Percentiles rank a stretch among this genome's conserved stretches.
Evolutionary conservation across 2,113 vertebrate genomes (phyloP).

Genomic region (Carassius carassius): DNA sequence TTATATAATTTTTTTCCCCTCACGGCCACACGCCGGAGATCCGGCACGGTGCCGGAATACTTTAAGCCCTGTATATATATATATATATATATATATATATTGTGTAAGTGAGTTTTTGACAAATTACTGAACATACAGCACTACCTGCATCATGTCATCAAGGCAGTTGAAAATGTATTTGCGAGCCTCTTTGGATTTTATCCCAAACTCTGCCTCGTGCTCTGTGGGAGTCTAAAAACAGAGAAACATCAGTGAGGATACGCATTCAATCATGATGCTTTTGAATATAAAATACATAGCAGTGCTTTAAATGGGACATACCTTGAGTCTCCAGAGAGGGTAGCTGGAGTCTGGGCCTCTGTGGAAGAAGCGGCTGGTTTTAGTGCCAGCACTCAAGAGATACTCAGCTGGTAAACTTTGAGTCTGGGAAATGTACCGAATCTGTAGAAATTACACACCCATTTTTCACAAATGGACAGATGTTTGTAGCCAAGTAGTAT

Average conservation of each 20-base stretch:
- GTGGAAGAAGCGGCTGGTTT: constrained; percentile 98
- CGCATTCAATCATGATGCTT: neutral
- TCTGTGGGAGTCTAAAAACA: constrained; percentile 86
- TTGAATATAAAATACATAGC: neutral
- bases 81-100: too few species aligned
- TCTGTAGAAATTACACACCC: constrained; percentile 72
- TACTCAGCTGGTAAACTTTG: constrained; percentile 97
- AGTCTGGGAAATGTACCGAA: constrained; percentile 98
- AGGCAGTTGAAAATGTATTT: constrained; percentile 99
- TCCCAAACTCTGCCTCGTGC: constrained; percentile 94
- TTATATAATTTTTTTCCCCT: too few species aligned
- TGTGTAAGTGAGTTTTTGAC: too few species aligned
- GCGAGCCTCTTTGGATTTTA: constrained; percentile 97
- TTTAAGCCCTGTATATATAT: too few species aligned
- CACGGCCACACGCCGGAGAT: too few species aligned
- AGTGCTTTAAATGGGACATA: constrained; percentile 34
- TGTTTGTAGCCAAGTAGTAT: neutral
- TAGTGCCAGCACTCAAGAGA: constrained; percentile 95
- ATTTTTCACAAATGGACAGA: neutral
- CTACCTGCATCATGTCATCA: constrained; percentile 98
- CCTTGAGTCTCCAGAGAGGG: constrained; percentile 95
- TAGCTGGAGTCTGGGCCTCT: constrained; percentile 93
- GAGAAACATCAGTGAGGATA: constrained; percentile 12
- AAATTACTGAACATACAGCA: neutral
- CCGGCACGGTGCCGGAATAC: too few species aligned